Conservation (phyloP, 2,888 invertebrate genomes). For the Phaedon cochleariae region DNA sequence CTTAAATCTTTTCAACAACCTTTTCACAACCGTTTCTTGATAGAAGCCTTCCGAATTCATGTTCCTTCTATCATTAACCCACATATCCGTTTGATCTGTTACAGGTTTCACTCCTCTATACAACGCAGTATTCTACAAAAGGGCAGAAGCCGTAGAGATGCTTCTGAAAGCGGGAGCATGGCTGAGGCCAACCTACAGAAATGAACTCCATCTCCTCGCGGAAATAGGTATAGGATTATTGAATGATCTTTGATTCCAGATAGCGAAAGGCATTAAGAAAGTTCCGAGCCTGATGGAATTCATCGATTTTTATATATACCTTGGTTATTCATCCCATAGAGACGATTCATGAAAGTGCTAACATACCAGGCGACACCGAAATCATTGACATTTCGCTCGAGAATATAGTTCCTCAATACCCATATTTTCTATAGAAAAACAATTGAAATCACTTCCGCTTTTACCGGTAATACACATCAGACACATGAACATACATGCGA, state of each 20-base stretch:
- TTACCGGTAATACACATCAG: too few relatives aligned
- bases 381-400: too few relatives aligned
- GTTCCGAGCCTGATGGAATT: background rate
- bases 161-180: conserved; percentile 58
- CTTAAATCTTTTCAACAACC: too few relatives aligned
- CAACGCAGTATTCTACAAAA: conserved; percentile 58
- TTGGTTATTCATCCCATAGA: too few relatives aligned
- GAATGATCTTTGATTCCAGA: conserved; percentile 1
- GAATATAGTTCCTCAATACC: too few relatives aligned
- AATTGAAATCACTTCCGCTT: too few relatives aligned
- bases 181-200: conserved; percentile 53
- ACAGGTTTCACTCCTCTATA: conserved; percentile 57
- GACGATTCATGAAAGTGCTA: too few relatives aligned
- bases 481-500: too few relatives aligned
- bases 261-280: background rate
- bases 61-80: background rate
- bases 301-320: background rate
- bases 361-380: too few relatives aligned
- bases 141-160: conserved; percentile 51
- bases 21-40: too few relatives aligned
- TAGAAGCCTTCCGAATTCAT: too few relatives aligned
- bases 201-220: conserved; percentile 60
- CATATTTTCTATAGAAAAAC: too few relatives aligned
- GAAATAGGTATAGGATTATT: conserved; percentile 38
- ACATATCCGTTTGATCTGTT: conserved; percentile 27